Evolutionary conservation across 2,113 vertebrate genomes (phyloP).

Genomic region (Jacana jacana): DNA sequence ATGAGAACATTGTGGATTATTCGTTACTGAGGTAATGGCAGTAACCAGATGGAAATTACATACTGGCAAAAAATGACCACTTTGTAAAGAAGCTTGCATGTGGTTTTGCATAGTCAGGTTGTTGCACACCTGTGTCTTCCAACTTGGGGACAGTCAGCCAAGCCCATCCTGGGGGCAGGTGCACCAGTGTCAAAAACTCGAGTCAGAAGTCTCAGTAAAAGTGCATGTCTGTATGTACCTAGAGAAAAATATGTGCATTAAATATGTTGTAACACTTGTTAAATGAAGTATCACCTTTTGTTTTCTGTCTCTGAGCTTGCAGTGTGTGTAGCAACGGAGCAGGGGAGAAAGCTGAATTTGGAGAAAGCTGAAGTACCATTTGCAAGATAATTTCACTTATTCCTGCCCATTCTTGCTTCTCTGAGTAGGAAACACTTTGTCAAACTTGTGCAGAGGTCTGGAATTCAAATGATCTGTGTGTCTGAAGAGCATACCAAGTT

Average conservation of each 20-base stretch:
- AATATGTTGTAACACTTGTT: background rate
- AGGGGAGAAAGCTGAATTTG: background rate
- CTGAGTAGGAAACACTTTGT: background rate
- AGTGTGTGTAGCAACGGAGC: background rate
- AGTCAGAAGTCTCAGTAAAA: background rate
- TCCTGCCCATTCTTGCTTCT: background rate
- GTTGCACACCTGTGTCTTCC: background rate
- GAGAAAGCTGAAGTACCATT: background rate
- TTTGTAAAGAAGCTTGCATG: background rate
- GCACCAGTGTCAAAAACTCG: background rate
- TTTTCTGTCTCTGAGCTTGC: background rate
- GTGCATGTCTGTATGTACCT: background rate
- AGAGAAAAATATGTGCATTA: rapidly evolving
- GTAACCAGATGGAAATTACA: background rate
- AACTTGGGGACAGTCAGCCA: background rate
- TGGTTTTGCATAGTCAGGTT: background rate
- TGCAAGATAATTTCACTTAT: background rate
- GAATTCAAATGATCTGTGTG: background rate
- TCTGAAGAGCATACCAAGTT: background rate
- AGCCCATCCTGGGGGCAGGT: background rate
- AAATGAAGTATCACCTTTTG: too few species aligned
- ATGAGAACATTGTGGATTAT: background rate
- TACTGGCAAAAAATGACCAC: background rate
- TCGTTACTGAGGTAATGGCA: background rate
- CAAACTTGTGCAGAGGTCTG: background rate